These are phyloP conservation scores for Sepioteuthis lessoniana DNA, from an alignment of 2,888 invertebrate genomes.

Conservation along the genomic window DNA sequence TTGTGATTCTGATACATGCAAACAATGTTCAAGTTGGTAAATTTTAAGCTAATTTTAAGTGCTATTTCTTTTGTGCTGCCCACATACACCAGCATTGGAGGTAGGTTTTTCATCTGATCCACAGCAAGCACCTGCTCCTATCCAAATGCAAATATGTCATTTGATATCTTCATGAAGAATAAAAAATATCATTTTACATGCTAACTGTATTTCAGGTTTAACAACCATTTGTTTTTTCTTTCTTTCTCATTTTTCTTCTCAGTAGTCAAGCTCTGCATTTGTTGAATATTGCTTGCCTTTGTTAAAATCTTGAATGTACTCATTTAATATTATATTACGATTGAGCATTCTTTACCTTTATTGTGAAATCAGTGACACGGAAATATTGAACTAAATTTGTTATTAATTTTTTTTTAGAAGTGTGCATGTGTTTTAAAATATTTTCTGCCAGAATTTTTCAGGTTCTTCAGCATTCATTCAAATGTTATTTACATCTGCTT, in stretches of 20 bases:
- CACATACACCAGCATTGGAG: background rate
- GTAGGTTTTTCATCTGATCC: background rate
- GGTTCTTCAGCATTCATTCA: background rate
- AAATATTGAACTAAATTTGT: too few relatives aligned
- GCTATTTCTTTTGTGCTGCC: slow-evolving; percentile 33
- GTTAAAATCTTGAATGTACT: background rate
- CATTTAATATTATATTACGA: background rate
- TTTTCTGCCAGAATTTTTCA: too few relatives aligned
- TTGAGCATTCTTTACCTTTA: too few relatives aligned
- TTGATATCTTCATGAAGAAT: background rate
- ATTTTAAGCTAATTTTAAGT: background rate
- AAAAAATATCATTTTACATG: background rate
- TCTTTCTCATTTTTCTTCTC: background rate
- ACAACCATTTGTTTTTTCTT: background rate
- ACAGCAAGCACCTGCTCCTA: background rate
- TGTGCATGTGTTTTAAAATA: too few relatives aligned
- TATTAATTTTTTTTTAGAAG: too few relatives aligned
- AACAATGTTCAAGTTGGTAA: background rate
- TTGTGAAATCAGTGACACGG: too few relatives aligned
- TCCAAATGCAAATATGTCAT: background rate
- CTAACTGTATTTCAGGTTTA: background rate
- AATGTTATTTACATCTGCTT: background rate
- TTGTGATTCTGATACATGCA: background rate
- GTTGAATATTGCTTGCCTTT: background rate
- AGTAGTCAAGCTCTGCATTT: background rate